Evolutionary conservation across 2,113 vertebrate genomes (phyloP).

Genomic region (Callorhinus ursinus): DNA sequence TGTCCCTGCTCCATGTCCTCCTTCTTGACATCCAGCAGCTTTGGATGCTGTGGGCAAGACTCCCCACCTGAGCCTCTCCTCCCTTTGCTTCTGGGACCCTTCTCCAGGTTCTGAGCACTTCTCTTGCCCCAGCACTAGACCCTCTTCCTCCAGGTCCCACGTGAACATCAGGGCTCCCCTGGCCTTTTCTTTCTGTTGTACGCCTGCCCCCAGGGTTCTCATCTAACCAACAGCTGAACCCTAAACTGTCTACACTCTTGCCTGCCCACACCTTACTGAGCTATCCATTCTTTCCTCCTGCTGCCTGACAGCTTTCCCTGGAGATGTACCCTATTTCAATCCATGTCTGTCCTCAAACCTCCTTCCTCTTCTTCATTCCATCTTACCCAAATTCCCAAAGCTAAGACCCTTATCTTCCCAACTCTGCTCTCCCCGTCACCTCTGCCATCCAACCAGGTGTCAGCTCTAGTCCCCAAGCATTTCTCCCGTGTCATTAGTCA

Average conservation of each 20-base stretch:
- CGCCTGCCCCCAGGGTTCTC: neutral
- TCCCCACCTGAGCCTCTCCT: too few species aligned
- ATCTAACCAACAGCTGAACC: neutral
- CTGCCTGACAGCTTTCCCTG: neutral
- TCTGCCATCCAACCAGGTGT: neutral
- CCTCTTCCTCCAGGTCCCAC: neutral
- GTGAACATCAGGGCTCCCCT: neutral
- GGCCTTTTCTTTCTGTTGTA: neutral
- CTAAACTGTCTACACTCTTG: neutral
- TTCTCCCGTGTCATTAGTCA: neutral
- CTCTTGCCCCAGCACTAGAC: neutral
- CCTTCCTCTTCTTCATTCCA: neutral
- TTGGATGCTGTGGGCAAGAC: neutral
- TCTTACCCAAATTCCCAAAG: neutral
- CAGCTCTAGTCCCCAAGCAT: neutral
- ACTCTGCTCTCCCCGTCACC: neutral
- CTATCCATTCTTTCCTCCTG: neutral
- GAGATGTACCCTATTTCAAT: neutral
- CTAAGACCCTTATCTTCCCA: neutral
- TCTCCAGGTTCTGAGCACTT: neutral
- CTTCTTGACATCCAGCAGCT: neutral
- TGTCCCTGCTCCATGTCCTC: neutral
- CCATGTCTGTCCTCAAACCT: neutral
- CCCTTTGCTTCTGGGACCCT: neutral
- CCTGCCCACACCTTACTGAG: neutral